Evolutionary conservation across 2,888 invertebrate genomes (phyloP).

Genomic region (Athripsodes cinereus): DNA sequence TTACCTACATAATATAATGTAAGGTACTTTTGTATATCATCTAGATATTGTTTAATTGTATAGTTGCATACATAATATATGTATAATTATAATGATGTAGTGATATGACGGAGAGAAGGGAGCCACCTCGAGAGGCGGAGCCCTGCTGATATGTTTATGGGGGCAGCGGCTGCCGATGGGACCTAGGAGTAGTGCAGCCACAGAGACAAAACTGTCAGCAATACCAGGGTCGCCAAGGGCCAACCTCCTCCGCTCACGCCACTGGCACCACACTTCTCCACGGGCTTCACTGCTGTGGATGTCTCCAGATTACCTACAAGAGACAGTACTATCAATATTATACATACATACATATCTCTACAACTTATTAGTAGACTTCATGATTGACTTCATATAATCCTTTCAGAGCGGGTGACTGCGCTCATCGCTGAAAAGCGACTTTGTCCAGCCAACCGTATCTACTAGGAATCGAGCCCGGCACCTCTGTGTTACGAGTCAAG

Average conservation of each 20-base stretch:
- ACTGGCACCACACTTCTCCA: slow-evolving; percentile 17
- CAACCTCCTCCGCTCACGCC: not conserved
- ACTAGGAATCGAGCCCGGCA: too few species aligned
- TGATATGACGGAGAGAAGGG: not conserved
- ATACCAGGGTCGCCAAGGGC: not conserved
- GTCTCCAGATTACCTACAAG: slow-evolving; percentile 26
- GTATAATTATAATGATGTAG: not conserved
- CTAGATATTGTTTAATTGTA: too few species aligned
- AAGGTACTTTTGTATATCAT: too few species aligned
- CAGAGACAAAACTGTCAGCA: not conserved
- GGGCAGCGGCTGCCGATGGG: not conserved
- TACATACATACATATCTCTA: not conserved
- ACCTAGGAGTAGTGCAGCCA: not conserved
- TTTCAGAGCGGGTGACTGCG: too few species aligned
- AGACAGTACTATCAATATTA: not conserved
- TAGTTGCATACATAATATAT: too few species aligned
- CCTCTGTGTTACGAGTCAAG: too few species aligned
- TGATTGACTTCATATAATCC: too few species aligned
- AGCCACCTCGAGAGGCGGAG: not conserved
- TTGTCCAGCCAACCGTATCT: too few species aligned
- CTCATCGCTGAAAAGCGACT: too few species aligned
- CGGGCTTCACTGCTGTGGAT: slow-evolving; percentile 13
- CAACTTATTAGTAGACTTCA: not conserved
- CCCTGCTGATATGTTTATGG: not conserved
- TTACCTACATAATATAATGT: too few species aligned